Evolutionary conservation across 2,797 vertebrate genomes (phyloP), one percentile per base, ranked within the genome.

Genomic region (Antennarius maculatus): DNA sequence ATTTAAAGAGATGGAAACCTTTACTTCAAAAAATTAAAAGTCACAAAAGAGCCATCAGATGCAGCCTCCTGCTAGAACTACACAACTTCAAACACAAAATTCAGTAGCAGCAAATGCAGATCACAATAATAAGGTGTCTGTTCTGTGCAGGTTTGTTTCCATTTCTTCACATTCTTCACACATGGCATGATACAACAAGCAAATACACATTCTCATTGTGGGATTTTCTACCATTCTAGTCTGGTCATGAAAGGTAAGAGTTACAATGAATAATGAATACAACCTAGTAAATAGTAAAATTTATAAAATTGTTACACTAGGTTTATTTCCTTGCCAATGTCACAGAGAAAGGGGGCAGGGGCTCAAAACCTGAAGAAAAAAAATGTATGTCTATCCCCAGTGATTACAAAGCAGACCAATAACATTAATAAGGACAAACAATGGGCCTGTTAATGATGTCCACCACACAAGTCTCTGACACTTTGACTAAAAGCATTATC

Each of bases 91-190:
- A 47, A 70, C 68, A 83, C 66, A 78, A 54, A 74, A 53, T 77
- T 55, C 1, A 51, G 71, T 63, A 84, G 79, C 80, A 76, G 77
- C 74, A 71, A 64, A 67, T 52, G 62, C 1, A 5, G 42, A 64
- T 74, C 23, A 71, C 58, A 67, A 76, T 81, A 73, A 81, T 76
- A 86, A 41, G 11, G 74, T 81, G 61, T 56, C 70, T 71, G 66
- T 61, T 37, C 47, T 61, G 72, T 75, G 71, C n/a, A 29, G 66
- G 54, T 61, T 62, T 7, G 7, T 77, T 53, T 76, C 73, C 55
- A 63, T 73, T 52, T 58, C 31, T 83, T 89, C 86, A 89, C 80
- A 87, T 85, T 90, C 39, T 45, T 64, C 18, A 58, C 39, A 72
- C 45, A 39, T 54, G 31, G 80, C n/a, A 34, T 5, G 31, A 57